These are phyloP conservation scores for Agrilus planipennis DNA, from an alignment of 1,140 invertebrate species.

Conservation along the genomic window DNA sequence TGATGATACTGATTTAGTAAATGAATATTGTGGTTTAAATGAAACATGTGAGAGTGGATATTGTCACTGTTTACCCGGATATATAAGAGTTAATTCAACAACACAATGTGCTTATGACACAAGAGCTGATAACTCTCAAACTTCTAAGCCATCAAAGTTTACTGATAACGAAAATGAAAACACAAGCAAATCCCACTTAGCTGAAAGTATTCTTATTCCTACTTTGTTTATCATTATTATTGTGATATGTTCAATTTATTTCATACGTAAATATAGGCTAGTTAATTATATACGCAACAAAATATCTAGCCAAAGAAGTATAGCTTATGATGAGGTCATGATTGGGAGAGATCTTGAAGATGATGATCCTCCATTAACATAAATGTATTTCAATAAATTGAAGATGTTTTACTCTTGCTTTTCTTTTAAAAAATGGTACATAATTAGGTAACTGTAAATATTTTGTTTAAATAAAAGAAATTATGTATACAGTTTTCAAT, in stretches of 20 bases:
- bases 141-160: constrained; percentile 5
- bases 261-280: constrained; percentile 8
- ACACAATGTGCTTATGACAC: constrained; percentile 1
- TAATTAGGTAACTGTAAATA: no score
- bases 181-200: background rate
- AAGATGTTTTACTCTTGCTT: no score
- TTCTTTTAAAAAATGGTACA: no score
- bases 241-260: constrained; percentile 10
- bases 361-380: constrained; percentile 13
- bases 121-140: background rate
- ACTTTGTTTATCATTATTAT: constrained; percentile 9
- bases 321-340: constrained; percentile 11
- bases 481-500: no score
- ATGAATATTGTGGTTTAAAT: no score
- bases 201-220: constrained; percentile 4
- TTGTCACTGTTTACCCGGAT: constrained; percentile 7
- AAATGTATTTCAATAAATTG: no score
- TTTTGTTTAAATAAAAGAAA: no score
- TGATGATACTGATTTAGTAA: no score
- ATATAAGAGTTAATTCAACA: background rate
- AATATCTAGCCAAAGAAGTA: constrained; percentile 10
- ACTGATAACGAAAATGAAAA: background rate
- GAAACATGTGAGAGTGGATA: no score
- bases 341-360: constrained; percentile 11
- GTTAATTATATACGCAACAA: constrained; percentile 6